Evolutionary conservation across 2,888 invertebrate genomes (phyloP), one percentile per base, ranked within the genome.

Genomic region (Mythimna albipuncta): DNA sequence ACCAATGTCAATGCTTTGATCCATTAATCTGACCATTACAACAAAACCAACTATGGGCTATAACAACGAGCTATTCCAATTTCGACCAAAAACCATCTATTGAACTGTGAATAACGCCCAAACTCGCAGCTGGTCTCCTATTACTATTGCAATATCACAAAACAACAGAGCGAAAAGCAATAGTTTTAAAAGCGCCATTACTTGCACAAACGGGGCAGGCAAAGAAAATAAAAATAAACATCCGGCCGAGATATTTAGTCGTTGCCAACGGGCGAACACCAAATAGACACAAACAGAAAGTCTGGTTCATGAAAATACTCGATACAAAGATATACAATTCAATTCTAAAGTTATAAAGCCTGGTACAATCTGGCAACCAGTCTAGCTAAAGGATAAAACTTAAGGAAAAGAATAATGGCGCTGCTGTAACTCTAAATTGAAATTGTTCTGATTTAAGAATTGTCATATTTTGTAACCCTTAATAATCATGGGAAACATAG

Each of bases 151-250:
- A 65, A 73, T 73, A 69, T 62, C 61, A 69, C 83, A 79, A 73
- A 69, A 80, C 74, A 83, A 80, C 83, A 68, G 63, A 82, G 63
- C 79, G 64, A 68, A 69, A 73, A 79, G 83, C 83, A 81, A 83
- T 81, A 81, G 81, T 83, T 81, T 79, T 81, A 83, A 81, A 83
- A 81, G 81, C 83, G 57, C 83, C 81, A 79, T 81, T 81, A 83
- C 83, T 81, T 79, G 79, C 83, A 79, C 81, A 83, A 81, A 81
- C 80, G 83, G 80, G 64, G 61, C 69, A 65, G 70, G 74, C 81
- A 79, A 83, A 82, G 82, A 67, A 83, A 81, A 81, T 81, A 83
- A 81, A 81, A 81, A 81, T 81, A 81, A 81, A 81, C 83, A 83
- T 70, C 79, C 75, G 65, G 58, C 59, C 59, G 74, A 81, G 80